These are phyloP conservation scores for Argynnis bischoffii DNA, from an alignment of 2,888 invertebrate genomes.

Conservation along the genomic window DNA sequence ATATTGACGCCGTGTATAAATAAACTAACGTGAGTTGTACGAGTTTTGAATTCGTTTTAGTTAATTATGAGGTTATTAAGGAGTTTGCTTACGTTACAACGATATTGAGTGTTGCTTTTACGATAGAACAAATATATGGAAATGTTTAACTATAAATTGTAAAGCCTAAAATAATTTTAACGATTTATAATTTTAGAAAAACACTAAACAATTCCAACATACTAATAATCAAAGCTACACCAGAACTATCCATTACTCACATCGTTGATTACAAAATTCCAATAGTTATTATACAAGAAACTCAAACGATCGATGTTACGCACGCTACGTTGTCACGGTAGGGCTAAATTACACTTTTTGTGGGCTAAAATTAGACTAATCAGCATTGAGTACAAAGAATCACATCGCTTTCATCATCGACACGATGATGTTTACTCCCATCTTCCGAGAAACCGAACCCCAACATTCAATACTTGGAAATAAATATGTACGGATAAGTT, in stretches of 20 bases:
- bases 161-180: background rate
- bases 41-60: conserved; percentile 68
- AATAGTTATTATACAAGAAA: conserved; percentile 38
- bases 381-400: conserved; percentile 78
- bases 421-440: conserved; percentile 78
- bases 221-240: conserved; percentile 6
- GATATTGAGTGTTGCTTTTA: conserved; percentile 25
- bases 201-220: background rate
- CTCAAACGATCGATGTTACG: conserved; percentile 40
- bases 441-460: conserved; percentile 76
- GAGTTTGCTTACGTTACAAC: conserved; percentile 30
- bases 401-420: conserved; percentile 82
- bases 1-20: conserved; percentile 77
- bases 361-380: conserved; percentile 75
- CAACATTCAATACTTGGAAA: conserved; percentile 82
- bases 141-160: background rate
- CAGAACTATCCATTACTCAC: conserved; percentile 24
- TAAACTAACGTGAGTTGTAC: conserved; percentile 71
- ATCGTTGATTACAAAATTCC: conserved; percentile 40
- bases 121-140: conserved; percentile 4
- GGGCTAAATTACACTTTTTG: conserved; percentile 67
- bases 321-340: conserved; percentile 67
- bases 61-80: conserved; percentile 77
- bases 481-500: conserved; percentile 76
- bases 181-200: too few species aligned